These are phyloP conservation scores for Spondyliosoma cantharus DNA, from an alignment of 2,797 vertebrate genomes.

Conservation along the genomic window DNA sequence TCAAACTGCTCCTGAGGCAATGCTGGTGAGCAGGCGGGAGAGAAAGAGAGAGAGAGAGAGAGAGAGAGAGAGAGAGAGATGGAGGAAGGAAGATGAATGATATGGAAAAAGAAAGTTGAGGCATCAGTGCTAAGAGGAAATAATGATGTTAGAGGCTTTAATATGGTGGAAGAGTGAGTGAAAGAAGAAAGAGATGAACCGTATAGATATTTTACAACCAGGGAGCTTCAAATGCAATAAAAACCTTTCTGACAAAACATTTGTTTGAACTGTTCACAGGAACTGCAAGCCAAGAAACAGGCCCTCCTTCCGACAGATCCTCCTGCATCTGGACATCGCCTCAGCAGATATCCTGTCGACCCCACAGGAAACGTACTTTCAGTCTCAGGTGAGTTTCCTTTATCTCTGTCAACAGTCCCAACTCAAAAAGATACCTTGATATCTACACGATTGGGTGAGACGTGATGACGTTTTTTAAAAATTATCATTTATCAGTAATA, in stretches of 20 bases:
- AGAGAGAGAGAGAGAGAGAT: neutral
- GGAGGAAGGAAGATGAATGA: neutral
- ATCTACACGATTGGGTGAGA: neutral
- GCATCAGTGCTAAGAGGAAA: slow-evolving; percentile 10
- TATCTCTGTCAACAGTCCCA: neutral
- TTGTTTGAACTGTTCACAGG: slow-evolving; percentile 78
- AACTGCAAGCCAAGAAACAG: slow-evolving; percentile 96
- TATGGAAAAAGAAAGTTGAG: neutral
- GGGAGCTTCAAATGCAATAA: neutral
- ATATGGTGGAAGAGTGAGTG: neutral
- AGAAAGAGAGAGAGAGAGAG: neutral
- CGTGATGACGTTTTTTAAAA: no score
- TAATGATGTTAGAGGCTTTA: neutral
- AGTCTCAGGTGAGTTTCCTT: slow-evolving; percentile 88
- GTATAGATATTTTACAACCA: neutral
- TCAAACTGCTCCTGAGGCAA: slow-evolving; percentile 95
- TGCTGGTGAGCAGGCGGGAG: slow-evolving; percentile 89
- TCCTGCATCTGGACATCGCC: slow-evolving; percentile 95
- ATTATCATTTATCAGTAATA: no score
- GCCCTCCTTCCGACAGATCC: slow-evolving; percentile 96
- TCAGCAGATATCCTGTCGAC: slow-evolving; percentile 95
- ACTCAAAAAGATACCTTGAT: neutral
- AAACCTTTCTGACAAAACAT: slow-evolving; percentile 8
- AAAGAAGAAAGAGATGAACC: neutral
- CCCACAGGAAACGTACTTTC: slow-evolving; percentile 96